Percentiles rank a stretch among this genome's conserved stretches.
Conservation (phyloP, 2,888 invertebrate species). For the Plebejus anna region DNA sequence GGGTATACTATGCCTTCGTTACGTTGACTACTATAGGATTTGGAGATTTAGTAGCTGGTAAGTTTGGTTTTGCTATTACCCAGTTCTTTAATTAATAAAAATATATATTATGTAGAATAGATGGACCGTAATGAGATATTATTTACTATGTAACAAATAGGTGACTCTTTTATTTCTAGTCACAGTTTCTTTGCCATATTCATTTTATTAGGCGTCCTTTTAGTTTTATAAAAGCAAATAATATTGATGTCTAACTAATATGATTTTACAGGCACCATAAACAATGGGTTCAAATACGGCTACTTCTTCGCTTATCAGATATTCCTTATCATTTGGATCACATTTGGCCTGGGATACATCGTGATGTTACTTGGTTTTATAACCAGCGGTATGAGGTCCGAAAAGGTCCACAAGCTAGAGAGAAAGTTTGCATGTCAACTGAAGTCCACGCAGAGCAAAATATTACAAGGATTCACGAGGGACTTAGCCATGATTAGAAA, state of each 20-base stretch:
- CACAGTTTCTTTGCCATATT: neutral
- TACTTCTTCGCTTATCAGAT: constrained; percentile 87
- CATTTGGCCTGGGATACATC: constrained; percentile 93
- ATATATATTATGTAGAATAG: too few relatives aligned
- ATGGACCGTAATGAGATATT: too few relatives aligned
- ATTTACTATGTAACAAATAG: too few relatives aligned
- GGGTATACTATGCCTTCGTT: constrained; percentile 93
- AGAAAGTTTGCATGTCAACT: constrained; percentile 88
- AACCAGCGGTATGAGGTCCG: constrained; percentile 86
- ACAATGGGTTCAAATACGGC: constrained; percentile 78
- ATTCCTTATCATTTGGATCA: constrained; percentile 92
- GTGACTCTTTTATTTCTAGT: too few relatives aligned
- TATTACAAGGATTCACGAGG: constrained; percentile 87
- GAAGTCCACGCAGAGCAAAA: constrained; percentile 88
- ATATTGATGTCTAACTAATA: neutral
- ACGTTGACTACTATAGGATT: constrained; percentile 94
- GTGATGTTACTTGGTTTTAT: constrained; percentile 94
- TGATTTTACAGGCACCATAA: constrained; percentile 64
- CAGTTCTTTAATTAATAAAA: neutral
- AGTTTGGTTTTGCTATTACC: constrained; percentile 25
- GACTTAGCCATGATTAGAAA: constrained; percentile 86
- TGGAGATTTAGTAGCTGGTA: constrained; percentile 95
- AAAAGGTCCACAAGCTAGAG: constrained; percentile 86
- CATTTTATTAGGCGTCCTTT: neutral
- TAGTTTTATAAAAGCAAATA: neutral